Base-by-base conservation (phyloP, 2,888 invertebrate species). In the Abrostola triplasia region DNA sequence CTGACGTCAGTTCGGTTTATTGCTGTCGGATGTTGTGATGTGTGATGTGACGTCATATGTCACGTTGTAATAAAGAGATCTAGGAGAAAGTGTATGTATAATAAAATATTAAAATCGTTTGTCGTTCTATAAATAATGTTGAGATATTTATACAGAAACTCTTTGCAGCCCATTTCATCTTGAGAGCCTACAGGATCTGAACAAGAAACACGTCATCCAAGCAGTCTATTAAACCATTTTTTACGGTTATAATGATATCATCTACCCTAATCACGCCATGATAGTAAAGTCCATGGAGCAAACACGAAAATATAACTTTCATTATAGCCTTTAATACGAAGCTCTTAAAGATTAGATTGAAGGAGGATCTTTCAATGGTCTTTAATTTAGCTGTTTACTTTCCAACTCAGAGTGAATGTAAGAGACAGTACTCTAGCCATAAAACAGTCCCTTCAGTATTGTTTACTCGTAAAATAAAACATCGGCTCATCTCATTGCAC, bases 401-500 rank as follows among this genome's bases (percentile, higher is more conserved):
- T 59, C 50, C 64, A 69, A 63, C 68, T 54, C 49, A 70, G 67
- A 75, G 59, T 67, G 58, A 70, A 71, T 68, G 62, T 60, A 50
- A 63, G 60, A 54, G 66, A 61, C 66, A 56, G 49, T 62, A 53
- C 57, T 41, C 67, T 63, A 72, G 51, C 66, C 41, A 64, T 75
- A 79, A 71, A 79, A 63, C 70, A 42, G 47, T 56, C 67, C 52
- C 73, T 51, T 50, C 70, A 52, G 64, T 64, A 76, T 79, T 79
- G 76, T 79, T 80, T 72, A 74, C 77, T 70, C 68, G 70, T 70
- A 75, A 79, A 72, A 73, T 73, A 79, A 78, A 78, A 78, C 78
- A 78, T 65, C 61, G 63, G 77, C 70, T 74, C 78, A 74, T 78
- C 78, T 79, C 70, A 77, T 77, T 70, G 67, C 74, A 64, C 66